phyloP scores from a whole-genome alignment of 2,797 vertebrate genomes.

The Gymnothorax reevesii region DNA sequence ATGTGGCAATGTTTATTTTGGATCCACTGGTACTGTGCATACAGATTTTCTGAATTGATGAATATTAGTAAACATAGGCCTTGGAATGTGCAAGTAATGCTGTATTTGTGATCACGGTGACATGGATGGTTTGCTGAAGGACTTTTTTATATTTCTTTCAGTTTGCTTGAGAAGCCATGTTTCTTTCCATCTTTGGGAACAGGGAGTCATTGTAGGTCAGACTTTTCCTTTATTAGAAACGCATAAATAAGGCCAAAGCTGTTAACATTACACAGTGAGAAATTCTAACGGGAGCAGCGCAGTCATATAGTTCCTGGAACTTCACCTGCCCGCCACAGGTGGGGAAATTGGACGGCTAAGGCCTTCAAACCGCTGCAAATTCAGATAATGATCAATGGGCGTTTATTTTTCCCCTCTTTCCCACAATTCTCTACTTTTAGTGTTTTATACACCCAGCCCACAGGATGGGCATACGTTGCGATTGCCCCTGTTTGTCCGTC shows the following conservation, averaged over 20 bases:
- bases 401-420: conserved; percentile 49
- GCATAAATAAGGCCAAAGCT: conserved; percentile 23
- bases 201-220: conserved; percentile 12
- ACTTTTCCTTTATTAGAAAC: conserved; percentile 23
- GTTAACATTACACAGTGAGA: not conserved
- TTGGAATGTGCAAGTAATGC: not conserved
- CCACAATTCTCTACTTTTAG: too few species aligned
- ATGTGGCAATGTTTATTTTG: not conserved
- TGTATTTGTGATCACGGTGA: not conserved
- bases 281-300: not conserved
- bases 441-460: too few species aligned
- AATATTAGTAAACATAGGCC: not conserved
- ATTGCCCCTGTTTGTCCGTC: too few species aligned
- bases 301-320: not conserved
- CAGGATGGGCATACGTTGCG: too few species aligned
- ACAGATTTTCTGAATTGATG: not conserved
- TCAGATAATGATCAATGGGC: conserved; percentile 16
- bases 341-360: not conserved
- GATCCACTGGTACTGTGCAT: not conserved
- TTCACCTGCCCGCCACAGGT: conserved; percentile 22
- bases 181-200: conserved; percentile 12
- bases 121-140: not conserved
- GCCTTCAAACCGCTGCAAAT: not conserved
- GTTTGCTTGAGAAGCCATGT: not conserved
- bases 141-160: conserved; percentile 26